A percentile compares a stretch with the other conserved stretches of the same genome.
Conservation (phyloP, 2,113 vertebrate genomes). For the Phalacrocorax aristotelis region DNA sequence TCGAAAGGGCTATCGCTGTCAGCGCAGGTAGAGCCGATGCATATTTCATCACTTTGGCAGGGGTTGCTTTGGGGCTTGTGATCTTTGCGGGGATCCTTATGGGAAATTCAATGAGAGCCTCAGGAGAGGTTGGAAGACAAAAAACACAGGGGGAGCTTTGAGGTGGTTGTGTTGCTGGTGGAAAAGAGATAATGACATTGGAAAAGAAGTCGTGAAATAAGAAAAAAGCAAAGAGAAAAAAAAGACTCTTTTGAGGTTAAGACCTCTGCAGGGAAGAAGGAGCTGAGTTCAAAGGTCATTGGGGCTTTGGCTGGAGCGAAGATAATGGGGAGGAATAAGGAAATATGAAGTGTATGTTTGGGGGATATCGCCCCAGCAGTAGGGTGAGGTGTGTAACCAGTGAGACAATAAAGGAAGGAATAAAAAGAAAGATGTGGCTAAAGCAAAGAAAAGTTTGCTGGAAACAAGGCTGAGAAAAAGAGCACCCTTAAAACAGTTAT, state of each 20-base stretch:
- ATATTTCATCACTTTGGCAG: constrained; percentile 33
- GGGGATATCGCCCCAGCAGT: background rate
- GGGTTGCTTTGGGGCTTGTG: background rate
- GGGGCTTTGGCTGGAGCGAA: background rate
- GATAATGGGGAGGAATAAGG: background rate
- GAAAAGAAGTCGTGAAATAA: background rate
- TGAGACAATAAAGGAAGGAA: background rate
- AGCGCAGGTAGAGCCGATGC: background rate
- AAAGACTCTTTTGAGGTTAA: background rate
- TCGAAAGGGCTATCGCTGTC: background rate
- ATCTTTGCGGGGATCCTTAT: background rate
- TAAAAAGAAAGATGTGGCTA: background rate
- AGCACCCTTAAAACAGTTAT: background rate
- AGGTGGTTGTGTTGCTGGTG: background rate
- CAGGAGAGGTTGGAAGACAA: background rate
- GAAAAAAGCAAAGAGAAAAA: background rate
- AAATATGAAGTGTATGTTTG: background rate
- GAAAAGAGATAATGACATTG: background rate
- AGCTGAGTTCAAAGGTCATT: background rate
- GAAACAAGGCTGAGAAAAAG: background rate
- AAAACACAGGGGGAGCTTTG: background rate
- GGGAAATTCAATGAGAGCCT: constrained; percentile 9
- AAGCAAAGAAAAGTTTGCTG: background rate
- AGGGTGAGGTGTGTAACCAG: background rate
- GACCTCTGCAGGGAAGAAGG: background rate